A percentile compares a stretch with the other conserved stretches of the same genome.
Evolutionary conservation across 2,797 vertebrate genomes (phyloP).

Genomic region (Sardinella longiceps): DNA sequence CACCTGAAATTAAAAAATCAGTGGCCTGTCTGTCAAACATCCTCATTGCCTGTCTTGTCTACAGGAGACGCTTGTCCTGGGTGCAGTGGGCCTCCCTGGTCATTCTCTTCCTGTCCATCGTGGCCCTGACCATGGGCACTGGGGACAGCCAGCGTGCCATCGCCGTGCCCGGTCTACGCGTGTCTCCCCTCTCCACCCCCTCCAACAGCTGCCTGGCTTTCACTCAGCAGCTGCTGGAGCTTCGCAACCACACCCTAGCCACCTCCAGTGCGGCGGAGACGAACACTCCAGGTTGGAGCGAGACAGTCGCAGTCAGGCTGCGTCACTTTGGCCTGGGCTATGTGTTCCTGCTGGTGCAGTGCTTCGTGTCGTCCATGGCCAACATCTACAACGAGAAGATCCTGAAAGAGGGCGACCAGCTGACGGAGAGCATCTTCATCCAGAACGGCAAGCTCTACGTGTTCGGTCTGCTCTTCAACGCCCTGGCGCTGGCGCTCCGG

Average conservation of each 20-base stretch:
- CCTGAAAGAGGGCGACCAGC: conserved; percentile 90
- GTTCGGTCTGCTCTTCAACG: conserved; percentile 91
- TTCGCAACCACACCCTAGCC: conserved; percentile 63
- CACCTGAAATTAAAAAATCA: too few relatives aligned
- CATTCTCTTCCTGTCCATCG: conserved; percentile 92
- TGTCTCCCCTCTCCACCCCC: conserved; percentile 74
- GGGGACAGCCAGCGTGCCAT: conserved; percentile 74
- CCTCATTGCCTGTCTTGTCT: conserved; percentile 24
- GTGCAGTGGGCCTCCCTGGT: conserved; percentile 93
- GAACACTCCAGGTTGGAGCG: conserved; percentile 79
- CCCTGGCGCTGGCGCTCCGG: conserved; percentile 81
- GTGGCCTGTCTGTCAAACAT: too few relatives aligned
- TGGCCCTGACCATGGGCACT: conserved; percentile 84
- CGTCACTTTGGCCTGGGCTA: conserved; percentile 85
- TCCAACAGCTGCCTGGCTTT: conserved; percentile 89
- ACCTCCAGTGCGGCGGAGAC: neutral
- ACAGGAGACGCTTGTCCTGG: conserved; percentile 88
- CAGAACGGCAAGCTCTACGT: conserved; percentile 95
- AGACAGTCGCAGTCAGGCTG: conserved; percentile 71
- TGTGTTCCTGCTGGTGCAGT: conserved; percentile 89
- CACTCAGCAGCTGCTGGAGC: conserved; percentile 69
- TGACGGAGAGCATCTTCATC: conserved; percentile 90
- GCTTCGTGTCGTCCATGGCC: conserved; percentile 92
- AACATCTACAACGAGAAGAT: conserved; percentile 99
- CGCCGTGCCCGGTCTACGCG: conserved; percentile 78